Base-by-base conservation (phyloP, 2,888 invertebrate species). In the Digitonthophagus gazella region DNA sequence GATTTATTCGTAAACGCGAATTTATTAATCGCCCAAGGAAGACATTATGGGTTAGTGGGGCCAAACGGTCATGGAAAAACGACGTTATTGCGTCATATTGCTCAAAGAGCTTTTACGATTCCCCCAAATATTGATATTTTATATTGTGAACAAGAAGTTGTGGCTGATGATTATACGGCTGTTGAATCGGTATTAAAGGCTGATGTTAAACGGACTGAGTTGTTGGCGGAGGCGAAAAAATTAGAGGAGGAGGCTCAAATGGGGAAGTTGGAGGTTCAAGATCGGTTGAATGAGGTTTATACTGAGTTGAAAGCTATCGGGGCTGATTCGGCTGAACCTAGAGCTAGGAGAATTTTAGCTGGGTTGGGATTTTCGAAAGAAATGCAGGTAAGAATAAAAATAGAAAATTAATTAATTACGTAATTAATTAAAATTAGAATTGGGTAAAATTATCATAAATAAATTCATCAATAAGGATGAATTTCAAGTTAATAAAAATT, bases 31-130 rank as follows among this genome's bases (percentile, higher is more conserved):
- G 97, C 98, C 0, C 90, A 93, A 78, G 96, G 97, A 0, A 88
- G 98, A 61, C 89, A 96, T 76, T 99, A 99, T 83, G 99, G 99
- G 77, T 86, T 99, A 3, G 98, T 99, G 1, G 99, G 99, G 18
- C 99, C 99, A 0, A 99, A 99, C 82, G 99, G 96, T 0, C 97
- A 99, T 85, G 99, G 99, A 11, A 99, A 99, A 85, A 99, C 99
- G 0, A 99, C 99, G 0, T 83, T 99, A 19, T 84, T 99, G 67
- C 89, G 97, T 69, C 99, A 99, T 80, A 90, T 99, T 74, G 94
- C 96, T 0, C 91, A 92, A 67, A 87, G 96, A 74, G 94, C 93
- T 4, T 93, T 99, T 78, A 92, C 93, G 65, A 95, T 99, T 77
- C 99, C 99, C 0, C 93, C 96, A 0, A 95, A 93, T 77, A 99